A percentile compares a stretch with the other conserved stretches of the same genome.
phyloP scores from a whole-genome alignment of 35 echinoderm and acorn worm genomes.

The Amphiura filiformis region DNA sequence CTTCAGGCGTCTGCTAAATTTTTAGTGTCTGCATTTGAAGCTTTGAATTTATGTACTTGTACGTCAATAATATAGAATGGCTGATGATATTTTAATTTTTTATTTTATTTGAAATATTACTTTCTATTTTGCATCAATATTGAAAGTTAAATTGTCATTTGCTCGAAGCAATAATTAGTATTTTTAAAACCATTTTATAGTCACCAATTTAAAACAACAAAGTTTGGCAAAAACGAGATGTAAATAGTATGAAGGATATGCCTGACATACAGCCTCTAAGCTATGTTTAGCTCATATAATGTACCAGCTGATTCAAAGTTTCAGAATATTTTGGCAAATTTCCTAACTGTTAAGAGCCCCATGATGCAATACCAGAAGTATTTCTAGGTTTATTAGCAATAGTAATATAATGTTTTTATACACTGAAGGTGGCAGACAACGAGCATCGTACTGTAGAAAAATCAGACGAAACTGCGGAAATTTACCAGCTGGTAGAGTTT shows the following conservation, averaged over 20 bases:
- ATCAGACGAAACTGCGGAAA: neutral
- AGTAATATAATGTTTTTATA: neutral
- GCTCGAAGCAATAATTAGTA: neutral
- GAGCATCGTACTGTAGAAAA: neutral
- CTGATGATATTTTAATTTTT: neutral
- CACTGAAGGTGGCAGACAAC: neutral
- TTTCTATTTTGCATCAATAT: neutral
- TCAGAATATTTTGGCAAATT: neutral
- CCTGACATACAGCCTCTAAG: neutral
- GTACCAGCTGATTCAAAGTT: neutral
- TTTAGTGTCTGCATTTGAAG: neutral
- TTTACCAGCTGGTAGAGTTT: conserved; percentile 15
- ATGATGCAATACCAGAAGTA: neutral
- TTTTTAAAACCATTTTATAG: too few relatives aligned
- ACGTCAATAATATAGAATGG: neutral
- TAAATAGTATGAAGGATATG: too few relatives aligned
- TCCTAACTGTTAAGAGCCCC: neutral
- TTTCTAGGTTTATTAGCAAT: neutral
- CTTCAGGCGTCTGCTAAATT: neutral
- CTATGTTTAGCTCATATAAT: neutral
- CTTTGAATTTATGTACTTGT: neutral
- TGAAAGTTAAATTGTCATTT: neutral
- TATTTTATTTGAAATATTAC: neutral
- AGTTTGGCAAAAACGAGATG: too few relatives aligned
- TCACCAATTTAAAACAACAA: too few relatives aligned